Evolutionary conservation across 2,888 invertebrate genomes (phyloP), one percentile per base, ranked within the genome.

Genomic region (Yponomeuta plumbellus): DNA sequence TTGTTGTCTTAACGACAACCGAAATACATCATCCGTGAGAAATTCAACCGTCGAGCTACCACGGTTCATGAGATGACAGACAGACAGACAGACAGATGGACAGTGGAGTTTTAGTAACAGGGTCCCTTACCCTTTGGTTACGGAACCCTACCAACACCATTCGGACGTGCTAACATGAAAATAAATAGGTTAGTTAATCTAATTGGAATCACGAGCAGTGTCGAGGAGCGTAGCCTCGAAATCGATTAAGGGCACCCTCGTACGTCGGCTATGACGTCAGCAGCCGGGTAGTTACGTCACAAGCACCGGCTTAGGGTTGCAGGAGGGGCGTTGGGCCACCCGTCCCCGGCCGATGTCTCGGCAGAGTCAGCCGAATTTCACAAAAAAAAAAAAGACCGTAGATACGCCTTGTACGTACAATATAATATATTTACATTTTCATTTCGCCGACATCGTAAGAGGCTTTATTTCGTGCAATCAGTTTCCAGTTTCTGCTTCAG

Each of bases 241-340:
- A 83, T 84, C 84, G 86, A 87, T 85, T 85, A 84, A 83, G 86
- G 85, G 80, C 82, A 76, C 76, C 59, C 21, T 26, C 77, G 77
- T 80, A 81, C 82, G 81, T 81, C 83, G 80, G 81, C 75, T 75
- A 83, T 88, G 89, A 90, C 89, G 90, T 88, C 79, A 88, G 79
- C 80, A 75, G 75, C 79, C 80, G 73, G 75, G 75, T 74, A 69
- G 80, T 87, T 88, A 89, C 88, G 90, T 89, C 87, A 88, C 78
- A 76, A 71, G 80, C 75, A 77, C 81, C 79, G 78, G 74, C 72
- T 73, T 62, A 68, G 66, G 69, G 59, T 63, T 68, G 56, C 61
- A 59, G 76, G 74, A 75, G 75, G 78, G 76, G 75, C 74, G 76
- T 17, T n/a, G 57, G 52, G 22, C 11, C 34, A 39, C 39, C 58